Conservation (phyloP, 2,888 invertebrate species). For the Gasteruption jaculator region DNA sequence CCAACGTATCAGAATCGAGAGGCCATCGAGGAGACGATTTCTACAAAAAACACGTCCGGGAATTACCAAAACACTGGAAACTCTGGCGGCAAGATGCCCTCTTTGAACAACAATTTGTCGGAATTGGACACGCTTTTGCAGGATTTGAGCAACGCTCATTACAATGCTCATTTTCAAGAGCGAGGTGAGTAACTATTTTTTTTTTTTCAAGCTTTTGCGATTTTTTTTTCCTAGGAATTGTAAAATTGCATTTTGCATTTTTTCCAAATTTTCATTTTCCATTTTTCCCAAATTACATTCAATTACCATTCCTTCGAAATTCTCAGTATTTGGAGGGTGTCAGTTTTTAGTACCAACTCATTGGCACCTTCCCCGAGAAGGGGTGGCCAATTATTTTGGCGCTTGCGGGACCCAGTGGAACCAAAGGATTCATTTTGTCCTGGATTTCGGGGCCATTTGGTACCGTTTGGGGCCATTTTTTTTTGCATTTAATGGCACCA, state of each 20-base stretch:
- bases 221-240: neutral
- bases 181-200: conserved; percentile 46
- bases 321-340: no score
- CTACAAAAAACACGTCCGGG: conserved; percentile 48
- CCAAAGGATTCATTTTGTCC: no score
- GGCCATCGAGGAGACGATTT: conserved; percentile 53
- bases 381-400: no score
- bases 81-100: conserved; percentile 50
- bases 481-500: no score
- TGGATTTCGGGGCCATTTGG: no score
- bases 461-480: no score
- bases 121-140: conserved; percentile 89
- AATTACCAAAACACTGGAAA: conserved; percentile 31
- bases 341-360: no score
- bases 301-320: neutral
- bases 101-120: conserved; percentile 72
- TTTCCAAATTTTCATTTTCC: neutral
- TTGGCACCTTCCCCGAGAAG: no score
- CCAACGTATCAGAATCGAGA: conserved; percentile 64
- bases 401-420: no score
- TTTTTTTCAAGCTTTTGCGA: no score
- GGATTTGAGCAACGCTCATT: conserved; percentile 81
- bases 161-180: conserved; percentile 50
- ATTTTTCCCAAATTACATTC: neutral
- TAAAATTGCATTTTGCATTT: neutral